These are phyloP conservation scores for Tenodera sinensis DNA, from an alignment of 2,888 invertebrate species.

Conservation along the genomic window DNA sequence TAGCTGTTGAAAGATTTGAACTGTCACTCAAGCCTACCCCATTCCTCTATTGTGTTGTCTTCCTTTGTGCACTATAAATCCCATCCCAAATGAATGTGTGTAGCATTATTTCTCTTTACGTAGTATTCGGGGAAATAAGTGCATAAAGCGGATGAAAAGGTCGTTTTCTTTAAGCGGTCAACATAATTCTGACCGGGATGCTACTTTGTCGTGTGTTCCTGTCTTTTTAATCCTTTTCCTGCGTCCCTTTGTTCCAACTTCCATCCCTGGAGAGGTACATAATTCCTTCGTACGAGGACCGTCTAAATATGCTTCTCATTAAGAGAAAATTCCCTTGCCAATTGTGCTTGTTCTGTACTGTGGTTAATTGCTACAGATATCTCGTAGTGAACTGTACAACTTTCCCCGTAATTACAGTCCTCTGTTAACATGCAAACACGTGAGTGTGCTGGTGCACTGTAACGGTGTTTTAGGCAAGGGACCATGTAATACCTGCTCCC, in stretches of 20 bases:
- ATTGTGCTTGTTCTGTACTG: background rate
- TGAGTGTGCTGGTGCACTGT: background rate
- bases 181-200: background rate
- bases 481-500: too few species aligned
- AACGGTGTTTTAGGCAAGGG: too few species aligned
- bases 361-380: background rate
- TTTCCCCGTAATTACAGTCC: background rate
- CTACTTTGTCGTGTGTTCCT: background rate
- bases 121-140: too few species aligned
- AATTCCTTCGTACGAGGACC: background rate
- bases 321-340: background rate
- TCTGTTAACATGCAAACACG: background rate
- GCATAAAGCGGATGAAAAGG: background rate
- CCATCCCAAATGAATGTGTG: too few species aligned
- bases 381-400: background rate
- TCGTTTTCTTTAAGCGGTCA: background rate
- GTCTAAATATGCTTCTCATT: background rate
- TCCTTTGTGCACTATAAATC: too few species aligned
- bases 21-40: too few species aligned
- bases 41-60: too few species aligned
- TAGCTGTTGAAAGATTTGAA: too few species aligned
- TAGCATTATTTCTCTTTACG: too few species aligned
- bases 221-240: background rate
- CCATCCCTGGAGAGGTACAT: background rate
- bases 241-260: background rate